These are phyloP conservation scores for Eutolmus rufibarbis DNA, from an alignment of 2,888 invertebrate genomes.

Conservation along the genomic window DNA sequence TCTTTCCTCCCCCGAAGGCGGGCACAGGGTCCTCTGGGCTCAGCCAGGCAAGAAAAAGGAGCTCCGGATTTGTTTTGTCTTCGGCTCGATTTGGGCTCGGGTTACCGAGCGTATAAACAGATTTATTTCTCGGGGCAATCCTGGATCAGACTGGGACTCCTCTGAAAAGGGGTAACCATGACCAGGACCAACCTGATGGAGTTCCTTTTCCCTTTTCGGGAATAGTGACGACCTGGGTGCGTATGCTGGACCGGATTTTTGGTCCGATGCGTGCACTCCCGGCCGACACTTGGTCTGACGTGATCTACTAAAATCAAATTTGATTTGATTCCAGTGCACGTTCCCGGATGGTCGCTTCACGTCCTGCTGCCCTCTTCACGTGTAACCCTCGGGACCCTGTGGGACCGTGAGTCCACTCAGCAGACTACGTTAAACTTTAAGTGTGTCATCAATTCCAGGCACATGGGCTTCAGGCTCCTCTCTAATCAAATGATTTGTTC, in stretches of 20 bases:
- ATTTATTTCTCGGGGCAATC: background rate
- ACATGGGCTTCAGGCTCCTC: background rate
- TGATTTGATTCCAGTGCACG: background rate
- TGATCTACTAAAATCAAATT: constrained; percentile 12
- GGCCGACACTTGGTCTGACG: background rate
- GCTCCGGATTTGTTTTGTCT: background rate
- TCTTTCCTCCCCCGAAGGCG: background rate
- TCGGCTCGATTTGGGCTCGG: background rate
- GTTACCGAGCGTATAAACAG: background rate
- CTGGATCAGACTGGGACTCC: background rate
- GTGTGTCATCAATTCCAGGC: constrained; percentile 17
- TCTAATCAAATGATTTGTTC: constrained; percentile 24
- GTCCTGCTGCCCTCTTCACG: background rate
- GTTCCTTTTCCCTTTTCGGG: background rate
- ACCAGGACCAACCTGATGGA: background rate
- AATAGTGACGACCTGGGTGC: background rate
- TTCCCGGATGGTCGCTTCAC: background rate
- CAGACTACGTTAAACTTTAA: constrained; percentile 8
- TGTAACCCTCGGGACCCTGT: background rate
- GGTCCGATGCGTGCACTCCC: background rate
- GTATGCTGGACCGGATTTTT: background rate
- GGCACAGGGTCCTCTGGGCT: background rate
- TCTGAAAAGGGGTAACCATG: background rate
- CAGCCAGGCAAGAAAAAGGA: background rate
- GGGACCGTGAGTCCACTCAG: background rate